Evolutionary conservation across 2,888 invertebrate genomes (phyloP), one percentile per base, ranked within the genome.

Genomic region (Diarsia brunnea): DNA sequence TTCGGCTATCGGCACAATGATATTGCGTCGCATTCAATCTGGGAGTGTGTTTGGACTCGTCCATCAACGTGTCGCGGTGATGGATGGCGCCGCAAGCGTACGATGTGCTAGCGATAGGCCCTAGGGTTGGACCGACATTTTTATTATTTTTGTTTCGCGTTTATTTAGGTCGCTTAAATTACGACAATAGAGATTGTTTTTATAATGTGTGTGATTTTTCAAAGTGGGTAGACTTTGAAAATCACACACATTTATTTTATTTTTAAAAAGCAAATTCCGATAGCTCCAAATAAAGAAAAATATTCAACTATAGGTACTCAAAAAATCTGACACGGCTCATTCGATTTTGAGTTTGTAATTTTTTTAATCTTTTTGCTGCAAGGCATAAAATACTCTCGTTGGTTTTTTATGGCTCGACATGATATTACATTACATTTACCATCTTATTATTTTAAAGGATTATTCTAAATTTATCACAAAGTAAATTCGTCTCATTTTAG

Each of bases 41-140:
- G 83, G 78, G 78, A 88, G 87, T 88, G 79, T 87, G 83, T 88
- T 88, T 87, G 87, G 83, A 73, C 87, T 84, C 85, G 87, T 88
- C 87, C 88, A 83, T 88, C 87, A 87, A 87, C 77, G 73, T 79
- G 87, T 82, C 83, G 66, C 73, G 53, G 78, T 87, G 87, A 87
- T 87, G 75, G 87, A 87, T 87, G 81, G 76, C 73, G 74, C 78
- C 76, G 70, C 67, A 63, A 63, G 75, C 85, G 70, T 58, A 63
- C 77, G 72, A 55, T 73, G 70, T 76, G 79, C 58, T 77, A 58
- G 38, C 63, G 69, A 74, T 82, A 82, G 43, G n/a, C 27, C 24
- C 11, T 70, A 87, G 85, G 86, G 85, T 19, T 85, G 78, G 5
- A 5, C 58, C 14, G 5, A 51, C 11, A 27, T 64, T 69, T 63